Evolutionary conservation across 2,888 invertebrate genomes (phyloP).

Genomic region (Junonia oenone): DNA sequence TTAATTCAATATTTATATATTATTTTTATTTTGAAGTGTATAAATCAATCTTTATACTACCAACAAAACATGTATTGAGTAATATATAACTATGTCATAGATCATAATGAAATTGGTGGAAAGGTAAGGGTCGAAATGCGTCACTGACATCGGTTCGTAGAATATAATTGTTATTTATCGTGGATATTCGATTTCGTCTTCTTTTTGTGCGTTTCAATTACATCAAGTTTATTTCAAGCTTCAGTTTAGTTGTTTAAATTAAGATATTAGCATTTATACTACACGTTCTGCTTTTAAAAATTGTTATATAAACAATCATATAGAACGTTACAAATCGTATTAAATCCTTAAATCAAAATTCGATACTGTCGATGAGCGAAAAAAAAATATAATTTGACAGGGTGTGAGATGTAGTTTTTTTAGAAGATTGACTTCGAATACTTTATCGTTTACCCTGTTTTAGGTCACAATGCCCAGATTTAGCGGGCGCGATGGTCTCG

Average conservation of each 20-base stretch:
- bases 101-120: constrained; percentile 10
- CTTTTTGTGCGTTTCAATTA: background rate
- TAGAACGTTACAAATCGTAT: no score
- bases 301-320: no score
- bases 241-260: background rate
- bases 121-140: constrained; percentile 14
- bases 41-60: background rate
- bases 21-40: background rate
- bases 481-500: constrained; percentile 62
- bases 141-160: constrained; percentile 8
- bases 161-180: background rate
- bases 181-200: background rate
- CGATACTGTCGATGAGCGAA: no score
- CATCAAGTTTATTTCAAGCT: background rate
- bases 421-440: background rate
- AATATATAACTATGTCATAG: background rate
- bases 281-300: no score
- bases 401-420: background rate
- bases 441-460: constrained; percentile 37
- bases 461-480: constrained; percentile 87
- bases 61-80: background rate
- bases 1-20: background rate
- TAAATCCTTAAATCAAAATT: no score
- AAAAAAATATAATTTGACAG: no score
- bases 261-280: background rate